These are phyloP conservation scores for Diarsia dahlii DNA, from an alignment of 2,888 invertebrate species.

Conservation along the genomic window DNA sequence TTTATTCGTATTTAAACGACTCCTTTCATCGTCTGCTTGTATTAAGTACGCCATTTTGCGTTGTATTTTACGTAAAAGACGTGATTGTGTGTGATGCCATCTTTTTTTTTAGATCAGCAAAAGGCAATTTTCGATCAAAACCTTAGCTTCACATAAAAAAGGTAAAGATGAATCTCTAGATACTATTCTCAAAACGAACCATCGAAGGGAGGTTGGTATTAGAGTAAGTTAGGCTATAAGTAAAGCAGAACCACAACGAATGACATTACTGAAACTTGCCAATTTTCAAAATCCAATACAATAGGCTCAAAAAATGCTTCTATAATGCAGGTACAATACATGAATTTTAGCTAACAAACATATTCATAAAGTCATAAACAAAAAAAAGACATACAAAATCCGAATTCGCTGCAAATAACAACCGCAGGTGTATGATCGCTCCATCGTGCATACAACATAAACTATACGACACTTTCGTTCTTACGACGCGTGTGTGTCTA, in stretches of 20 bases:
- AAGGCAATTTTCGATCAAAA: background rate
- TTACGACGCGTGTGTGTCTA: constrained; percentile 64
- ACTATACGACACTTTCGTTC: constrained; percentile 56
- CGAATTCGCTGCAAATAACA: constrained; percentile 35
- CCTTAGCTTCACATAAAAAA: background rate
- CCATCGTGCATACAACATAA: constrained; percentile 45
- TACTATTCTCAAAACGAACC: background rate
- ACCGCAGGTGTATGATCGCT: constrained; percentile 53
- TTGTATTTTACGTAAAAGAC: constrained; percentile 48
- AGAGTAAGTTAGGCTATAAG: background rate
- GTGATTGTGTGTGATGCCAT: constrained; percentile 29
- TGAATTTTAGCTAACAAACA: background rate
- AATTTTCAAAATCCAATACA: too few species aligned
- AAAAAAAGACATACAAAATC: constrained; percentile 11
- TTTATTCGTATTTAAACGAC: constrained; percentile 72
- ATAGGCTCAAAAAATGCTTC: background rate
- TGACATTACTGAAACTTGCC: background rate
- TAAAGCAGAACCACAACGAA: background rate
- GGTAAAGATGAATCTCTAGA: background rate
- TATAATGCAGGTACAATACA: background rate
- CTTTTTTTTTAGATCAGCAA: constrained; percentile 2
- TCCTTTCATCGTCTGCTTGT: constrained; percentile 47
- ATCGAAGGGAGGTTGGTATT: background rate
- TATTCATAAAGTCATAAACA: constrained; percentile 3
- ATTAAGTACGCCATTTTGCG: constrained; percentile 61